These are phyloP conservation scores for Odontophorus gujanensis DNA, from an alignment of 2,113 vertebrate species.

Conservation along the genomic window DNA sequence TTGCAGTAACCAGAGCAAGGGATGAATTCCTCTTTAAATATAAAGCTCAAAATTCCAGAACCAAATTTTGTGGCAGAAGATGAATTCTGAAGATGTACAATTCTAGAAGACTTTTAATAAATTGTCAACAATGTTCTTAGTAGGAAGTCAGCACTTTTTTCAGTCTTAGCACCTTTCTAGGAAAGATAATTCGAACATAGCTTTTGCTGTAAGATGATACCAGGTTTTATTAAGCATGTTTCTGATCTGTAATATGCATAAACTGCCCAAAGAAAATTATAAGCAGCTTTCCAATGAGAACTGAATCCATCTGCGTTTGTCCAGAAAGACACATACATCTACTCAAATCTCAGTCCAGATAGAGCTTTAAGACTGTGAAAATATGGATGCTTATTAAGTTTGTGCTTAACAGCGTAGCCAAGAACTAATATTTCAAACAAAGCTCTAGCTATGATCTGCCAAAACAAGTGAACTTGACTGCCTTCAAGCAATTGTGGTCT, in stretches of 20 bases:
- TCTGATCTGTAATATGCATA: background rate
- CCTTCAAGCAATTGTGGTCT: conserved; percentile 31
- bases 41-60: background rate
- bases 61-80: background rate
- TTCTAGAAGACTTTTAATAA: background rate
- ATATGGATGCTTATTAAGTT: conserved; percentile 43
- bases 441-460: conserved; percentile 15
- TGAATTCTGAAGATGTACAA: background rate
- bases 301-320: background rate
- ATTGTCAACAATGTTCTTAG: background rate
- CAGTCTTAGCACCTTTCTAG: background rate
- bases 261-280: background rate
- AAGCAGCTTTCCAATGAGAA: background rate
- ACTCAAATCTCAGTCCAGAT: background rate
- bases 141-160: background rate
- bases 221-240: background rate
- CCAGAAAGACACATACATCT: background rate
- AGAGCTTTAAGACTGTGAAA: conserved; percentile 31
- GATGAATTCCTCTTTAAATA: background rate
- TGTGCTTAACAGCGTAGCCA: conserved; percentile 8
- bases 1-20: background rate
- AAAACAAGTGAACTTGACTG: conserved; percentile 54
- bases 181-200: background rate
- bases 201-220: background rate
- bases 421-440: conserved; percentile 37